Evolutionary conservation across 2,113 vertebrate genomes (phyloP), one percentile per base, ranked within the genome.

Genomic region (Lampris incognitus): DNA sequence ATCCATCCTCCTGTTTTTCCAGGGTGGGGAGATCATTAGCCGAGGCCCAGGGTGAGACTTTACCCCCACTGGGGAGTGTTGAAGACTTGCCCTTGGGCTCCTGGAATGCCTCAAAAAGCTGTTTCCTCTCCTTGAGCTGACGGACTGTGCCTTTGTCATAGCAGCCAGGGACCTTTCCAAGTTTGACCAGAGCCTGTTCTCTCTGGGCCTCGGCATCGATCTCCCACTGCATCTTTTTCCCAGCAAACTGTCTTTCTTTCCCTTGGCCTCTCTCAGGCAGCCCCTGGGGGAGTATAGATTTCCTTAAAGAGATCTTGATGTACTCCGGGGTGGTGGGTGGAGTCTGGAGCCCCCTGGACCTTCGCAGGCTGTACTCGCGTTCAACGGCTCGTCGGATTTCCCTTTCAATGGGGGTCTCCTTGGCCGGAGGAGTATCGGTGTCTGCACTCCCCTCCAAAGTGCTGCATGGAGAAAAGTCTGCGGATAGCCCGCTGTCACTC

Each of bases 331-430:
- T 65, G 6, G 76, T 74, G 46, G 37, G 54, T 9, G 39, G 78
- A 68, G 81, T 85, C 0, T 84, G 89, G 24, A 99, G 94, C 0
- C 98, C 98, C 6, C 98, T 90, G 81, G 96, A 95, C n/a, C 91
- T 92, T 38, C 97, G 92, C 60, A 99, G 94, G 69, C 91, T 97
- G 1, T 96, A 94, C 83, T 99, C 98, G 0, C 98, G 94, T 83
- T 96, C 93, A 66, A 96, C 38, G 3, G 90, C 49, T 65, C 83
- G 85, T 1, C 97, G 94, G 72, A 95, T 95, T 82, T 95, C 98
- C 75, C 93, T 91, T 89, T 99, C 96, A 0, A 99, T 97, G 51
- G 98, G 98, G 0, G 97, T 99, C 91, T 99, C 97, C 0, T 74
- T 85, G 1, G 58, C 67, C 44, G 56, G 54, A 13, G 79, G 46